Evolutionary conservation across 2,797 vertebrate genomes (phyloP), one percentile per base, ranked within the genome.

Genomic region (Uromys caudimaculatus): DNA sequence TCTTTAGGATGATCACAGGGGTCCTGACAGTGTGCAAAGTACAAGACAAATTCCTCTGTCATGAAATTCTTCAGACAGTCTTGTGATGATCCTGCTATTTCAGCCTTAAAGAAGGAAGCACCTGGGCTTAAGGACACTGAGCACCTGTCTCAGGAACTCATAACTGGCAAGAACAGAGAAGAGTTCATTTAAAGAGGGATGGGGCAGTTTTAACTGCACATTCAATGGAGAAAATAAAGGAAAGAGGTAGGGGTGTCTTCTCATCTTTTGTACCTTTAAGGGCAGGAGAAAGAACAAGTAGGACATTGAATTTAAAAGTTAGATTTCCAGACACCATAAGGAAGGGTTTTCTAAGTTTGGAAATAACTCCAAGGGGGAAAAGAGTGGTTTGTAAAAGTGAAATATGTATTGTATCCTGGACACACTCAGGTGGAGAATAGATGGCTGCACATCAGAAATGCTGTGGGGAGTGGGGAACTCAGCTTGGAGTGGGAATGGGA

Each of bases 281-380:
- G n/a, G 27, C 24, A 81, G 73, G 75, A 56, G 13, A 56, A 82
- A 35, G 38, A 90, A 85, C 7, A 47, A 71, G 44, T 62, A 62
- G 3, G 27, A 89, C 77, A 32, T 85, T 81, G 81, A 35, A 77
- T 52, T 84, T 54, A 52, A 92, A 79, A 60, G 24, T 44, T 62
- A 27, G 35, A 91, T 91, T 96, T 95, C 52, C 62, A 47, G 58
- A 27, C 6, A 35, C 23, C 14, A 38, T 58, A 79, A 84, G 69
- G 62, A 85, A 89, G 35, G 19, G 11, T 44, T 94, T 92, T 92
- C 44, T 94, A 87, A 87, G 12, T 79, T 94, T 95, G 62, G 69
- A 95, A 86, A 71, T 64, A 50, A 89, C 24, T 38, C 35, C 47
- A 38, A 67, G 47, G 19, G 7, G n/a, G 19, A 52, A 88, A 90